Evolutionary conservation across 1,140 invertebrate genomes (phyloP).

Genomic region (Pygmarrhopalites habei): DNA sequence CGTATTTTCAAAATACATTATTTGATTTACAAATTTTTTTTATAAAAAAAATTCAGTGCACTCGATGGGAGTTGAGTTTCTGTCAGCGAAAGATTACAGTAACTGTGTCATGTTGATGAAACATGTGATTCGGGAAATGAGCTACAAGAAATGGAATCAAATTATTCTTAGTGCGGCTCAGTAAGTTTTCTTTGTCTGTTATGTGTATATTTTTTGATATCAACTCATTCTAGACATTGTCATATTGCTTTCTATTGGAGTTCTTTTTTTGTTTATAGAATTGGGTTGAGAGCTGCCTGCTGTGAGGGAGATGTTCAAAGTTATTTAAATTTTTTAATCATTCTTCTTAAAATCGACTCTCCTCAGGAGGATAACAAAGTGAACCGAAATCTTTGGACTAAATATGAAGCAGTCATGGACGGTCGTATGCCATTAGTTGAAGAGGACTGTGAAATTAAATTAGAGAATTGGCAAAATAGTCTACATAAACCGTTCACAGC

Average conservation of each 20-base stretch:
- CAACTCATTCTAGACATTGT: no score
- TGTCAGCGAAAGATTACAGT: constrained; percentile 18
- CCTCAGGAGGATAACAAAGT: constrained; percentile 1
- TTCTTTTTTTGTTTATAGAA: no score
- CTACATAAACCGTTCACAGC: constrained; percentile 12
- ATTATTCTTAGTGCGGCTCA: constrained; percentile 26
- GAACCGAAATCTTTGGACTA: constrained; percentile 18
- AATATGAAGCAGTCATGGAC: constrained; percentile 24
- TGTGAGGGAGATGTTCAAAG: constrained; percentile 26
- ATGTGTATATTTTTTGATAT: no score
- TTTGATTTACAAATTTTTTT: no score
- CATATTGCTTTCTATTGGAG: no score
- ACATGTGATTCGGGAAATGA: constrained; percentile 35
- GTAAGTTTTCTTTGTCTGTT: no score
- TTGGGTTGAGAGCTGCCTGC: constrained; percentile 28
- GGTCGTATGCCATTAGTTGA: constrained; percentile 19
- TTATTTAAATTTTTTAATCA: constrained; percentile 33
- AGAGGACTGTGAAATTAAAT: constrained; percentile 15
- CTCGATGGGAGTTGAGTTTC: constrained; percentile 35
- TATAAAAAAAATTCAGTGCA: constrained; percentile 23
- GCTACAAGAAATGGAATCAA: constrained; percentile 29
- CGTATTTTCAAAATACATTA: no score
- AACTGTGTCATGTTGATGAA: constrained; percentile 36
- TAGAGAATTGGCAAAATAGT: constrained; percentile 4
- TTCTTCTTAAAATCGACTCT: constrained; percentile 34